Base-by-base conservation (phyloP, 2,797 vertebrate species). In the Pseudochromis fuscus region DNA sequence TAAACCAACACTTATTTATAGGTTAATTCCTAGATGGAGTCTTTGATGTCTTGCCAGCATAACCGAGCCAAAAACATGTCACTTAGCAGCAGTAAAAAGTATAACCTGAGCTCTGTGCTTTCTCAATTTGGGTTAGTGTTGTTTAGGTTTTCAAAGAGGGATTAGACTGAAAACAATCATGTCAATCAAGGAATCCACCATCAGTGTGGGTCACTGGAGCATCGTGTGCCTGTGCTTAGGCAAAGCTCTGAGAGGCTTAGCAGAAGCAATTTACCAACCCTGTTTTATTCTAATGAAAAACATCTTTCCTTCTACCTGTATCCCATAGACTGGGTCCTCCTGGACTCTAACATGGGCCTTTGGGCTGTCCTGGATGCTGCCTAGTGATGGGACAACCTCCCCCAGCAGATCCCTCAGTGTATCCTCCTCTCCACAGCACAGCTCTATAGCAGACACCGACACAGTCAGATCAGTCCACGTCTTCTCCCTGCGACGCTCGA, bases 361-460 rank as follows among this genome's bases (percentile, higher is more conserved):
- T 56, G 96, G 96, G 75, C 95, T 95, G 38, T 96, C 95, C 86
- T 96, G 95, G 27, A 95, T 78, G 49, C 94, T 95, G 79, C 95
- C 95, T 1, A 93, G 93, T 13, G 89, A 83, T 13, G 90, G 89
- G 60, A 94, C 95, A 15, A 96, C 95, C 73, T 97, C 97, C 0
- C 96, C 95, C 73, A 99, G 91, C 23, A 99, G 93, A 82, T 99
- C 98, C 82, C 95, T 96, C 40, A 98, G 92, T 11, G 95, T 96
- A 89, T 99, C 97, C 57, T 97, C 97, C 80, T 96, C 96, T 3
- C 97, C 98, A 67, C 96, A 98, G 87, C 96, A 98, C 67, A 99
- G 95, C 86, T 99, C 98, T 6, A 99, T 93, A 0, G 98, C 98
- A 2, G 98, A 98, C 81, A 99, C 96, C 0, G 97, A 97, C 23